These are phyloP conservation scores for Trichacis sp. DNA, from an alignment of 2,888 invertebrate genomes.

Conservation along the genomic window DNA sequence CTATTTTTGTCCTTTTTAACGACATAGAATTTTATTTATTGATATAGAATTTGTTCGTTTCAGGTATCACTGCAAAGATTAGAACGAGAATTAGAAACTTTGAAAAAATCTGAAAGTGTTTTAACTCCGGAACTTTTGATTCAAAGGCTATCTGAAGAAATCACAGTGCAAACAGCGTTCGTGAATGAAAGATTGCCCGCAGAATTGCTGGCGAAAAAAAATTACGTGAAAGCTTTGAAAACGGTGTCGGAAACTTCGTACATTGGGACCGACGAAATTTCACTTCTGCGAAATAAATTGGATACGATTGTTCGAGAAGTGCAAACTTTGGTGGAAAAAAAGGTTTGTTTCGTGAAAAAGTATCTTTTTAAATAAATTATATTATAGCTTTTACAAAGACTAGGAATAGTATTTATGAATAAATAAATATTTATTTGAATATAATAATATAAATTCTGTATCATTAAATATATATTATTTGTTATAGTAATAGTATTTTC, in stretches of 20 bases:
- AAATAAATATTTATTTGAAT: no score
- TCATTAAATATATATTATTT: no score
- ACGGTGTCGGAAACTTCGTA: slow-evolving; percentile 57
- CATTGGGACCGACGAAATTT: slow-evolving; percentile 58
- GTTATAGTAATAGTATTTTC: no score
- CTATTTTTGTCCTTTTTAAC: no score
- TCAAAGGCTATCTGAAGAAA: slow-evolving; percentile 81
- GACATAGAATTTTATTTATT: neutral
- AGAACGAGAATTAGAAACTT: slow-evolving; percentile 77
- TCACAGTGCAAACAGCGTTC: slow-evolving; percentile 72
- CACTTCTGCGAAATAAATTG: slow-evolving; percentile 57
- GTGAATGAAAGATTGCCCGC: slow-evolving; percentile 84
- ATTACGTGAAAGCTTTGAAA: slow-evolving; percentile 78
- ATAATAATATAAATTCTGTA: no score
- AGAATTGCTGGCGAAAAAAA: slow-evolving; percentile 76
- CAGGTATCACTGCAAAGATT: slow-evolving; percentile 71
- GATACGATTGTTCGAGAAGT: slow-evolving; percentile 74
- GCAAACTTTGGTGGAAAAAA: slow-evolving; percentile 76
- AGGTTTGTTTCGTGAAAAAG: neutral
- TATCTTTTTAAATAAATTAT: no score
- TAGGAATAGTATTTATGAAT: no score
- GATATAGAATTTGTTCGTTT: neutral
- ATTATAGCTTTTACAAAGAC: no score
- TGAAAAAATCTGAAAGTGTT: slow-evolving; percentile 72
- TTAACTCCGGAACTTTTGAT: slow-evolving; percentile 77